Conservation (phyloP, 2,113 vertebrate genomes). For the Antigone vipio region DNA sequence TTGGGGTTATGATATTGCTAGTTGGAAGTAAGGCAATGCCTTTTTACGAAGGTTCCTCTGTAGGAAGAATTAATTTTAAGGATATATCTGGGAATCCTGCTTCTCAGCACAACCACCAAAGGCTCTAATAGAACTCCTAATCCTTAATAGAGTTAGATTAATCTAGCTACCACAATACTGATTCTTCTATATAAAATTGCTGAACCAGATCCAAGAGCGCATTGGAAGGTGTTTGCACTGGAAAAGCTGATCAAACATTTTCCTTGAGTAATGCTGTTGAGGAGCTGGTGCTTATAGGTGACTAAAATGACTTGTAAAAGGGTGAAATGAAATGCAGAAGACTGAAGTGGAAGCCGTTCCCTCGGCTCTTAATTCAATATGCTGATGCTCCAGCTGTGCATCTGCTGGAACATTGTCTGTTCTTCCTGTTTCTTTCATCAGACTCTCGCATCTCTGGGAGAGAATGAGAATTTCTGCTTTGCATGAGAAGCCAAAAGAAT, state of each 20-base stretch:
- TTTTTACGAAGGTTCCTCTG: background rate
- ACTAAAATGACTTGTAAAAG: background rate
- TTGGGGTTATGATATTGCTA: background rate
- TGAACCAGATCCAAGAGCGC: background rate
- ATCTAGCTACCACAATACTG: background rate
- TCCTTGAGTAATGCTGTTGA: background rate
- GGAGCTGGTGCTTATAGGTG: background rate
- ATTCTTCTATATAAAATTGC: background rate
- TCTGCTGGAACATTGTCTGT: background rate
- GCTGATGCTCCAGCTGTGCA: background rate
- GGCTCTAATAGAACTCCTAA: background rate
- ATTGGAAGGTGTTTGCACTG: background rate
- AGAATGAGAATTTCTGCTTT: background rate
- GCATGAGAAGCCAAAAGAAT: background rate
- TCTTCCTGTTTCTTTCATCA: background rate
- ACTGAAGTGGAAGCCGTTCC: background rate
- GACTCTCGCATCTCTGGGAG: background rate
- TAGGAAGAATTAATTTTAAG: background rate
- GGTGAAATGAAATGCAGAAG: background rate
- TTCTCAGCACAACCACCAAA: background rate
- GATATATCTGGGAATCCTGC: background rate
- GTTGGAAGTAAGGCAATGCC: background rate
- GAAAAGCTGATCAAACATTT: background rate
- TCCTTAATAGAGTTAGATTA: background rate
- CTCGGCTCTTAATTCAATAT: background rate